These are phyloP conservation scores for Synanthedon vespiformis DNA, from an alignment of 2,888 invertebrate species.

Conservation along the genomic window DNA sequence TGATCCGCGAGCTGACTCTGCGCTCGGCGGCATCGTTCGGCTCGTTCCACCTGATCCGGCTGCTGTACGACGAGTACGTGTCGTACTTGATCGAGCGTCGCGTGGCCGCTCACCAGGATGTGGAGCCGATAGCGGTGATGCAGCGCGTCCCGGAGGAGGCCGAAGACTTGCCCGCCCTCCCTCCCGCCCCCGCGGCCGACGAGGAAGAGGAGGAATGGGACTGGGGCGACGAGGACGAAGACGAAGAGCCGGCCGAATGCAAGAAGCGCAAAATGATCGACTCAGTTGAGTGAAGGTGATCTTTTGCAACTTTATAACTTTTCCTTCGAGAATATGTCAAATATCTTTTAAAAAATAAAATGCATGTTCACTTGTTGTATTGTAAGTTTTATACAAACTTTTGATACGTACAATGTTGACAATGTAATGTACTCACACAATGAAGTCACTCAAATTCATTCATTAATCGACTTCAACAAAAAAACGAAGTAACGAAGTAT, in stretches of 20 bases:
- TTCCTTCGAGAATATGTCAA: too few species aligned
- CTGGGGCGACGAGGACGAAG: constrained; percentile 55
- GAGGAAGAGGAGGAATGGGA: constrained; percentile 40
- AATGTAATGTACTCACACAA: too few species aligned
- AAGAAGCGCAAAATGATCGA: not conserved
- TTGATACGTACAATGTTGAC: too few species aligned
- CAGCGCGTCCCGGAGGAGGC: constrained; percentile 27
- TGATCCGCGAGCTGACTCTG: constrained; percentile 95
- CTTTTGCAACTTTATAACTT: too few species aligned
- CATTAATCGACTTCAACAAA: too few species aligned
- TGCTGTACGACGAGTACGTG: constrained; percentile 99
- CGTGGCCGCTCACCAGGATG: constrained; percentile 90
- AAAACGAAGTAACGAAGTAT: too few species aligned
- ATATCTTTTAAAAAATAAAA: too few species aligned
- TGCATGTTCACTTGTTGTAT: too few species aligned
- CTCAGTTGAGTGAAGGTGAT: too few species aligned
- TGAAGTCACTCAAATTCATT: too few species aligned
- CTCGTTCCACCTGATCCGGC: constrained; percentile 96
- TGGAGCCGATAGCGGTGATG: constrained; percentile 96
- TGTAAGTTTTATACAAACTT: too few species aligned
- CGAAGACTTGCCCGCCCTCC: not conserved
- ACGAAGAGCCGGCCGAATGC: constrained; percentile 33
- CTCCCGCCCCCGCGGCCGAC: not conserved
- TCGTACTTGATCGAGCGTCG: constrained; percentile 97
- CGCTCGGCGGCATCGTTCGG: constrained; percentile 97